These are phyloP conservation scores for Uromys caudimaculatus DNA, from an alignment of 2,797 vertebrate genomes.

Conservation along the genomic window DNA sequence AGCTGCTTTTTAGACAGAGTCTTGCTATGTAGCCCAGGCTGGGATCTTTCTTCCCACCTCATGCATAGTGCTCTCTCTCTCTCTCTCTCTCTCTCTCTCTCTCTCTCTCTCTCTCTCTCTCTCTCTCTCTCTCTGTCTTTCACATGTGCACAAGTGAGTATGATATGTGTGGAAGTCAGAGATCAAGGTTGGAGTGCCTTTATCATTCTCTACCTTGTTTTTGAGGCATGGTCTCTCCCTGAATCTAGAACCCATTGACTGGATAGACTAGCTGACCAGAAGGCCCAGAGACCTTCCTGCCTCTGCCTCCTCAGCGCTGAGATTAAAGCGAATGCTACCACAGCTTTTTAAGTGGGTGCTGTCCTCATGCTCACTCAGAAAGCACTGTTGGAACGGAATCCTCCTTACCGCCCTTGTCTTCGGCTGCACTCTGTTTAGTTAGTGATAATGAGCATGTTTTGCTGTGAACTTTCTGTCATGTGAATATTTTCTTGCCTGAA, in stretches of 20 bases:
- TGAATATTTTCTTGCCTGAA: constrained; percentile 3
- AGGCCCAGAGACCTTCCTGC: not conserved
- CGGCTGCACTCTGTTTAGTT: not conserved
- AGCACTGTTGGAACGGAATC: not conserved
- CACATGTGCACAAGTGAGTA: not conserved
- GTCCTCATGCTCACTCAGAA: not conserved
- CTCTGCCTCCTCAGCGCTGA: not conserved
- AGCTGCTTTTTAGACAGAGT: not conserved
- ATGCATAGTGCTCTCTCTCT: not conserved
- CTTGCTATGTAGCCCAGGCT: not conserved
- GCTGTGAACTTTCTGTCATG: not conserved
- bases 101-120: too few relatives aligned
- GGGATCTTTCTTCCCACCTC: not conserved
- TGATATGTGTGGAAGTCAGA: not conserved
- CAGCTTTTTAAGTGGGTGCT: not conserved
- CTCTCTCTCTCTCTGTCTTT: too few relatives aligned
- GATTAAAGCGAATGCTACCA: not conserved
- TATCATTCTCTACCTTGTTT: not conserved
- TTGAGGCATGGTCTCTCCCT: not conserved
- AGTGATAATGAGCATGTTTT: not conserved
- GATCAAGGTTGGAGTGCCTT: not conserved
- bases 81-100: too few relatives aligned
- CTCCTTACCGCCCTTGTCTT: not conserved
- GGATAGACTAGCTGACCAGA: not conserved
- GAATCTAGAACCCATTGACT: not conserved